Base-by-base conservation (phyloP, 2,797 vertebrate genomes). In the Enoplosus armatus region DNA sequence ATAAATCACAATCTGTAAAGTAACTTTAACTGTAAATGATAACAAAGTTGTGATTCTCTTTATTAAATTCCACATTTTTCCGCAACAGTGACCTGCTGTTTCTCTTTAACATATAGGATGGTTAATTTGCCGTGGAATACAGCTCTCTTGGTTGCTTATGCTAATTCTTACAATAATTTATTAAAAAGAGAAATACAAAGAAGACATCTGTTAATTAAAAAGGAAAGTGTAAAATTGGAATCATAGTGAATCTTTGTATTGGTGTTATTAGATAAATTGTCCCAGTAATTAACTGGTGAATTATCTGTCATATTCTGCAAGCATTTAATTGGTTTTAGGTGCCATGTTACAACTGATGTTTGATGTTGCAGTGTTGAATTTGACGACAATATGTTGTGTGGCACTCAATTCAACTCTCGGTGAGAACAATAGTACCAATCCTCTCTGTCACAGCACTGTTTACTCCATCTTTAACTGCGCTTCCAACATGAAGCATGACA, bases 401-500 rank as follows among this genome's bases (percentile, higher is more conserved):
- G 27, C 41, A 53, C 79, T 84, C 10, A 64, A 0, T 72, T 75
- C 4, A 33, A 9, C 54, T 58, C 10, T 43, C 35, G 37, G 37
- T 51, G 8, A 43, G 2, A 80, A 66, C 33, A 66, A 54, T 47
- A 33, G 14, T 51, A 22, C 31, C 35, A 62, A 43, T 75, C 50
- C 74, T 73, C 22, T 63, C 56, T 14, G 31, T 68, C 63, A 35
- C 48, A 63, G 64, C 58, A n/a, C 6, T 55, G 68, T 64, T 66
- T 35, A 58, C 72, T 45, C 77, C 58, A 31, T 72, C 22, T 75
- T 65, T 62, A 51, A 55, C 74, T 50, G 76, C 43, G n/a, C 12
- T 29, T 68, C 67, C 39, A 77, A 18, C 31, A 51, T 37, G 50
- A 77, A 79, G 62, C 65, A 50, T 56, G 70, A 73, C 68, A 27